Evolutionary conservation across 37 sponge, comb jelly and placozoan species (phyloP).

Genomic region (Hexactinellida sp.): DNA sequence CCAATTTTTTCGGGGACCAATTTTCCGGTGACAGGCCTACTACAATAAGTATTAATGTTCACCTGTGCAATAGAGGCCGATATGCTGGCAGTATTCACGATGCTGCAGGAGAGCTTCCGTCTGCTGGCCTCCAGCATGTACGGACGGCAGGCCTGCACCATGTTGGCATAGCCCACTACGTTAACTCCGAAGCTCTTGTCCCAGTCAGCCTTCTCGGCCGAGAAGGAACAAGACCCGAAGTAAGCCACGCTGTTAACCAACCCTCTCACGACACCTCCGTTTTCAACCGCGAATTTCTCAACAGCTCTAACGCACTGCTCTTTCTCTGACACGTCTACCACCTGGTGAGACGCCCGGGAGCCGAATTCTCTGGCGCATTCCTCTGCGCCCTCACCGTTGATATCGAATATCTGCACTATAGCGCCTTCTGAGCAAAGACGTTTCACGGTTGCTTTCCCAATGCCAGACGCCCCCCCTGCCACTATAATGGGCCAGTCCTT

Average conservation of each 20-base stretch:
- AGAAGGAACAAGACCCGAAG: slow-evolving; percentile 56
- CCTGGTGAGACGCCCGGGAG: neutral
- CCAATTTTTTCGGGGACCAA: too few species aligned
- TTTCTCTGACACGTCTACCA: slow-evolving; percentile 60
- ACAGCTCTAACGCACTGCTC: slow-evolving; percentile 39
- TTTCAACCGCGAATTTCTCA: slow-evolving; percentile 29
- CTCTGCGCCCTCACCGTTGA: slow-evolving; percentile 42
- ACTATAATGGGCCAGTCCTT: neutral
- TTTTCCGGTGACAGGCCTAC: too few species aligned
- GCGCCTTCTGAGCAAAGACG: slow-evolving; percentile 58
- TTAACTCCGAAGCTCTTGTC: slow-evolving; percentile 66
- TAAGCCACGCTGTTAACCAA: slow-evolving; percentile 66
- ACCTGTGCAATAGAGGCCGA: slow-evolving; percentile 49
- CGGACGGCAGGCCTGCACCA: slow-evolving; percentile 53
- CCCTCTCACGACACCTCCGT: slow-evolving; percentile 29
- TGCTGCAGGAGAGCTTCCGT: neutral
- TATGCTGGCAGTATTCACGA: slow-evolving; percentile 59
- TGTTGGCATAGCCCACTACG: slow-evolving; percentile 68
- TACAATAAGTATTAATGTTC: too few species aligned
- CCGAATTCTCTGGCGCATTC: slow-evolving; percentile 6
- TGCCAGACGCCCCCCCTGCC: slow-evolving; percentile 55
- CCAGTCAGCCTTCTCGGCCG: slow-evolving; percentile 60
- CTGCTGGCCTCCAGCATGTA: slow-evolving; percentile 32
- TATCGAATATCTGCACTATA: slow-evolving; percentile 58
- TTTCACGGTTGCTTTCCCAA: slow-evolving; percentile 57